Evolutionary conservation across 2,113 vertebrate species (phyloP), one percentile per base, ranked within the genome.

Genomic region (Nematolebias whitei): DNA sequence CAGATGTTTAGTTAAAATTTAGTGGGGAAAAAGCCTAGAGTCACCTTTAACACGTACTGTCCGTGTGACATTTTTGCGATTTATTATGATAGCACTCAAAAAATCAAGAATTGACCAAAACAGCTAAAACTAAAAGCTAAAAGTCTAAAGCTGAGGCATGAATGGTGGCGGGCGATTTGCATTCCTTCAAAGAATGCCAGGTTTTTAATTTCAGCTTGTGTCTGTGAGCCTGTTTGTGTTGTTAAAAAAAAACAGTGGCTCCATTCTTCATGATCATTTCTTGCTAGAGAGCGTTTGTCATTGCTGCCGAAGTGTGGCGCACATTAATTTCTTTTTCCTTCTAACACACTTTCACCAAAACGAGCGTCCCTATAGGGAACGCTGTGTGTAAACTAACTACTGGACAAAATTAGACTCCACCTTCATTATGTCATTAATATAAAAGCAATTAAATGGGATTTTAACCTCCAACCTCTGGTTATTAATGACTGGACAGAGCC

Each of bases 381-480:
- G 89, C 86, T 71, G 88, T 88, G 23, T 91, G 93, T 93, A 94
- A 93, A 92, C 93, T 94, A 92, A 94, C 93, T 94, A 95, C 93
- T 91, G 95, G 95, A 95, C 96, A 95, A 94, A 98, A 97, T 97
- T 95, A 96, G 94, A 95, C 94, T 95, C 65, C 62, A 85, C 93
- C 97, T 97, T 97, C 95, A 97, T 96, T 95, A 95, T 95, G 94
- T 95, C 94, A 96, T 98, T 98, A 98, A 98, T 97, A 98, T 97
- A 97, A 98, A 98, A 94, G 96, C 96, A 98, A 98, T 98, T 98
- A 98, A 98, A 96, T 96, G 96, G 95, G 95, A 97, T 98, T 98
- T 99, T 99, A 98, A 99, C 97, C 96, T 96, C 92, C 96, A 94
- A 98, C 96, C 96, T 93, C 95, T 94, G 95, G 94, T 98, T 98